These are phyloP conservation scores for Stylophora pistillata DNA, from an alignment of 64 coral and sea anemone genomes.

Conservation along the genomic window DNA sequence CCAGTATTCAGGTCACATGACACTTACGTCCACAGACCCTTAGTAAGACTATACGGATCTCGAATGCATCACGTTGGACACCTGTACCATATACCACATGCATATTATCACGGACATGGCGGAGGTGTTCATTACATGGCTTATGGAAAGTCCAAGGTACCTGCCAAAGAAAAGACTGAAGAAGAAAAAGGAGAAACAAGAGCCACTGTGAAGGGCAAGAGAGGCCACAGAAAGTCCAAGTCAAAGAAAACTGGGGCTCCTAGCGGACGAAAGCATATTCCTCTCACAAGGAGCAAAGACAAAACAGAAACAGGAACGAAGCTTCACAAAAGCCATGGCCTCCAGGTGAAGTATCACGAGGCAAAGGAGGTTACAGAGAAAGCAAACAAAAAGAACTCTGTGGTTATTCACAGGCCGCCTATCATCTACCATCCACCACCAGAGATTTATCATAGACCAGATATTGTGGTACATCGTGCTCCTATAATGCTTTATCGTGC, in stretches of 20 bases:
- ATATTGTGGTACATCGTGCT: conserved; percentile 95
- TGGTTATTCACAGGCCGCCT: conserved; percentile 91
- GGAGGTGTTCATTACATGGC: conserved; percentile 58
- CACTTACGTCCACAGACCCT: conserved; percentile 71
- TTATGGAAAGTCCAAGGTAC: conserved; percentile 91
- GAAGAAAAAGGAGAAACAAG: conserved; percentile 34
- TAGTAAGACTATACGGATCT: conserved; percentile 47
- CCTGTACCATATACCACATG: conserved; percentile 61
- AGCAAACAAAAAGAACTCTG: conserved; percentile 91
- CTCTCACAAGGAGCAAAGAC: conserved; percentile 31
- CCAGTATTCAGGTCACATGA: conserved; percentile 88
- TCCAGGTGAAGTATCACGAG: conserved; percentile 48
- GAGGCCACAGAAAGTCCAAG: not conserved
- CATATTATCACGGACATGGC: conserved; percentile 80
- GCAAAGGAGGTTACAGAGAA: conserved; percentile 72
- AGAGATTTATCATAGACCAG: conserved; percentile 95
- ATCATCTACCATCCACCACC: conserved; percentile 98
- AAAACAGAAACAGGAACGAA: conserved; percentile 45
- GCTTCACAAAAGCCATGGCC: conserved; percentile 29
- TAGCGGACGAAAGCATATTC: not conserved
- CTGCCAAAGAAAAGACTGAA: conserved; percentile 22
- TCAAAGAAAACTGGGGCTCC: not conserved
- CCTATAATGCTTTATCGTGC: conserved; percentile 93
- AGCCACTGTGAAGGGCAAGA: not conserved
- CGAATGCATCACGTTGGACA: conserved; percentile 60